A percentile compares a stretch with the other conserved stretches of the same genome.
Evolutionary conservation across 2,113 vertebrate genomes (phyloP).

Genomic region (Malurus melanocephalus): DNA sequence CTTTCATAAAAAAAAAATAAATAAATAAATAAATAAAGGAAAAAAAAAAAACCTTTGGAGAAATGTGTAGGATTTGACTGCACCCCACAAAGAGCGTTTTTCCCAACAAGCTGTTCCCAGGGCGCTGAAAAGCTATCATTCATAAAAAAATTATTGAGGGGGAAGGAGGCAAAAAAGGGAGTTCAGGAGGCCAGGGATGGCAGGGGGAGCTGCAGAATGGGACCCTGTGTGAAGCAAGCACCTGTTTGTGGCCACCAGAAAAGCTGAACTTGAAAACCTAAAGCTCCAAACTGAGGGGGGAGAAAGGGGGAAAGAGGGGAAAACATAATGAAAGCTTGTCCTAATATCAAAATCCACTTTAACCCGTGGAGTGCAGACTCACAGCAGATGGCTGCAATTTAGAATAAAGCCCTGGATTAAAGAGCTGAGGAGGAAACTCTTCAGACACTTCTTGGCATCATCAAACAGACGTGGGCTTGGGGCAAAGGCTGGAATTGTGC

Average conservation of each 20-base stretch:
- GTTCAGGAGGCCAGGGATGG: constrained; percentile 70
- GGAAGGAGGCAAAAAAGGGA: constrained; percentile 71
- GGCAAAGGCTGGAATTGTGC: background rate
- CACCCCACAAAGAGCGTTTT: constrained; percentile 53
- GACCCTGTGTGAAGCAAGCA: constrained; percentile 73
- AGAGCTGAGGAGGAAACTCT: background rate
- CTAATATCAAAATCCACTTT: constrained; percentile 50
- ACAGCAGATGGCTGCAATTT: background rate
- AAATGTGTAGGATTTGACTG: constrained; percentile 60
- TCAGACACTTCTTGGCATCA: background rate
- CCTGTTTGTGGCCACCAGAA: constrained; percentile 77
- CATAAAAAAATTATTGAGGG: constrained; percentile 75
- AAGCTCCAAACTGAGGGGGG: background rate
- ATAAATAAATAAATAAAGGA: background rate
- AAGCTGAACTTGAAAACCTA: constrained; percentile 69
- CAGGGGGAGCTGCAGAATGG: constrained; percentile 74
- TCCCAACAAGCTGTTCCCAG: constrained; percentile 70
- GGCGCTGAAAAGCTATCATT: constrained; percentile 82
- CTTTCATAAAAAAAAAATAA: constrained; percentile 44
- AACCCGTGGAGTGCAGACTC: constrained; percentile 36
- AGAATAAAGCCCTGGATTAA: background rate
- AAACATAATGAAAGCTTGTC: constrained; percentile 61
- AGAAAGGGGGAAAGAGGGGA: background rate
- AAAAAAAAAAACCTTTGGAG: background rate
- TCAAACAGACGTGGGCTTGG: background rate